Evolutionary conservation across 2,797 vertebrate species (phyloP), one percentile per base, ranked within the genome.

Genomic region (Sebastes umbrosus): DNA sequence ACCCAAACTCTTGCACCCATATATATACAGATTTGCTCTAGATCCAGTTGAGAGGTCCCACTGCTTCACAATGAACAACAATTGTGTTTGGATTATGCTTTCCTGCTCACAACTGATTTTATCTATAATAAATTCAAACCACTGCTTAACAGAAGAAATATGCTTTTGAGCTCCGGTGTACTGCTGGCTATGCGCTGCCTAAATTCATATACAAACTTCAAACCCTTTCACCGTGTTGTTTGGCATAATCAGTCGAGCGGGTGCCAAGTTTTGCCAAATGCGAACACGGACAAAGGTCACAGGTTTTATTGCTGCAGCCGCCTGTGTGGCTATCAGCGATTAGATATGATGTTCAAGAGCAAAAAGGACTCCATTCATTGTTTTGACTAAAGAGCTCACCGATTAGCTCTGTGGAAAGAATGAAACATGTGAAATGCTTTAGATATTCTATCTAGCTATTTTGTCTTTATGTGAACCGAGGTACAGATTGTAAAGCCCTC

Each of bases 271-370:
- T 58, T 73, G 20, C 5, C 22, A 31, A 27, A n/a, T 31, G 20
- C 13, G 20, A 62, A 52, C n/a, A 25, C 27, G 34, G 24, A 8
- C 59, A 79, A 80, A 83, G 78, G 71, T 86, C 27, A 10, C 14
- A 27, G 24, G 34, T 70, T 85, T 77, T 79, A 84, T 73, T 63
- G 69, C 52, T 46, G 10, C 18, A 13, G 18, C 18, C 18, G 65
- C 27, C 27, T 27, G n/a, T 1, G 32, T 69, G 22, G 32, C 36
- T 50, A 11, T 55, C 46, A 55, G 16, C 2, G 32, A 52, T 46
- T n/a, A 46, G 5, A 59, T 43, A 5, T 14, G 5, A 10, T 8
- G 25, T 24, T 69, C 12, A 67, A 69, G 55, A 43, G 32, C 59
- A 31, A 43, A 25, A 36, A 12, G 16, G 64, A 71, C 20, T 20